Conservation (phyloP, 2,113 vertebrate species). For the Ceyx margarethae region DNA sequence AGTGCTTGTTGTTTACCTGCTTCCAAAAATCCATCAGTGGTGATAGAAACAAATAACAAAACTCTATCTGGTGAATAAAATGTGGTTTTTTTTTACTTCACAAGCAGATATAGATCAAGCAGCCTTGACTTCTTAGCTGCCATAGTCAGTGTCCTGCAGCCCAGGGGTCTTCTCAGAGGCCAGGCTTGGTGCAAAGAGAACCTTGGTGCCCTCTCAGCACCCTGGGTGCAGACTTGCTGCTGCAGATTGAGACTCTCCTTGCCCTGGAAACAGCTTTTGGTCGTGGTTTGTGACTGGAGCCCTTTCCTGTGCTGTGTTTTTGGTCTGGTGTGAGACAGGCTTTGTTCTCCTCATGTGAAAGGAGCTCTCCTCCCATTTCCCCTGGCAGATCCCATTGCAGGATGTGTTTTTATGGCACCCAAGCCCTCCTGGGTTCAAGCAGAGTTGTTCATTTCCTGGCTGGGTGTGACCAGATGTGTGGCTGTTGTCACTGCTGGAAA, state of each 20-base stretch:
- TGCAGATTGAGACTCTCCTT: no score
- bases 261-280: background rate
- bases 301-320: slow-evolving; percentile 19
- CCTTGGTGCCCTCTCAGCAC: background rate
- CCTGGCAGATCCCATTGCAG: background rate
- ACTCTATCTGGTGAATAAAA: background rate
- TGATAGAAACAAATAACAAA: background rate
- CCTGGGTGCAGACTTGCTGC: background rate
- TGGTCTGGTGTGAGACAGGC: background rate
- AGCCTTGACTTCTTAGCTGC: background rate
- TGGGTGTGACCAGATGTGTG: background rate
- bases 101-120: background rate
- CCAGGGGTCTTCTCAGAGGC: background rate
- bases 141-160: background rate
- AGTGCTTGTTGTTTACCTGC: background rate
- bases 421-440: background rate
- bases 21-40: background rate
- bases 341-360: slow-evolving; percentile 31
- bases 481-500: slow-evolving; percentile 25
- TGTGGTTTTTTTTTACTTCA: background rate
- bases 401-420: slow-evolving; percentile 45
- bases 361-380: slow-evolving; percentile 40
- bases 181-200: background rate
- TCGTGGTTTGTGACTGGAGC: background rate
- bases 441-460: slow-evolving; percentile 50